A percentile compares a stretch with the other conserved stretches of the same genome.
Evolutionary conservation across 2,113 vertebrate genomes (phyloP).

Genomic region (Phocoena phocoena): DNA sequence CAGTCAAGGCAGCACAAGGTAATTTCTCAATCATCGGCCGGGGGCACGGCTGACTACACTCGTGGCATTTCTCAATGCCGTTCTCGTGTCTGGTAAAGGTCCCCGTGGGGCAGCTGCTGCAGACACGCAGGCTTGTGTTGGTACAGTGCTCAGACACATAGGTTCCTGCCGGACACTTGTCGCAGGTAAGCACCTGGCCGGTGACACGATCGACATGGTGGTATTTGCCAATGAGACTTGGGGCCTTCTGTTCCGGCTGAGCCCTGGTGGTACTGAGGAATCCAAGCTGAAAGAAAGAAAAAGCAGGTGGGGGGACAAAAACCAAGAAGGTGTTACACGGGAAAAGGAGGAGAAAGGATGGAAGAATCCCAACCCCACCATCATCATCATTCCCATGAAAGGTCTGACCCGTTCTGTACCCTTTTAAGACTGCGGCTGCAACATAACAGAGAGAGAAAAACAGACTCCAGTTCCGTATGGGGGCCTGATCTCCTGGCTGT

Average conservation of each 20-base stretch:
- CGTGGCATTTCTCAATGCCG: constrained; percentile 93
- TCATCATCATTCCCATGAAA: background rate
- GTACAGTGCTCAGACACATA: constrained; percentile 94
- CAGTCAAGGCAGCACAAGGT: constrained; percentile 90
- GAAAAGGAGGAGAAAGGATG: background rate
- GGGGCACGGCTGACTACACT: constrained; percentile 88
- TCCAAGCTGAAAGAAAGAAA: constrained; percentile 86
- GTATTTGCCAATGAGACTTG: constrained; percentile 89
- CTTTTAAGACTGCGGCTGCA: background rate
- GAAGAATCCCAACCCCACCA: background rate
- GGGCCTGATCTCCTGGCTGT: background rate
- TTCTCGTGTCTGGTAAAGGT: constrained; percentile 95
- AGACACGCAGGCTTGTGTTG: constrained; percentile 89
- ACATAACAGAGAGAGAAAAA: background rate
- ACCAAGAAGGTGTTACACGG: background rate
- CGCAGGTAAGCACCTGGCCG: constrained; percentile 90
- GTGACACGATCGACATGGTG: constrained; percentile 88
- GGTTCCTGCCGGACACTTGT: constrained; percentile 97
- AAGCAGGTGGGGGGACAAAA: background rate
- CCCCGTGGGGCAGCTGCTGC: constrained; percentile 89
- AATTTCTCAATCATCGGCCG: constrained; percentile 88
- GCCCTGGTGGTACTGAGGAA: constrained; percentile 84
- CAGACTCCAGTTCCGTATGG: background rate
- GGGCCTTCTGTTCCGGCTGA: constrained; percentile 83
- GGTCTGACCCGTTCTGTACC: no score